Evolutionary conservation across 2,113 vertebrate genomes (phyloP), one percentile per base, ranked within the genome.

Genomic region (Lophotis ruficrista): DNA sequence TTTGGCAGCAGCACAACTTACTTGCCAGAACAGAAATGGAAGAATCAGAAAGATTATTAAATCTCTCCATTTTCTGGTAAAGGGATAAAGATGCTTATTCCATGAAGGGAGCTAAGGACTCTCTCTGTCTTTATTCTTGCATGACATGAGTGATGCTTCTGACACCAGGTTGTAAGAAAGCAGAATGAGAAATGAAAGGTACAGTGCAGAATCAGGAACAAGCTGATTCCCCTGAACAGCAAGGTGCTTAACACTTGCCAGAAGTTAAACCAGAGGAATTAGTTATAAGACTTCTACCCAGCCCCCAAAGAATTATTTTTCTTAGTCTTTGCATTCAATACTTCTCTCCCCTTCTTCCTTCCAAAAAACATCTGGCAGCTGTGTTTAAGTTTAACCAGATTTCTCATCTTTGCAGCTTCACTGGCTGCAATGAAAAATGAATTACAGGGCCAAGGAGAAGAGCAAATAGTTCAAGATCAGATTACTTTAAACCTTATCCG

Each of bases 101-200:
- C 72, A 56, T 65, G 82, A 83, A 92, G 79, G 33, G 38, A 92
- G 35, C 80, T 71, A 56, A 68, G 69, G 57, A 81, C 38, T 86
- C 38, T 76, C 64, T 86, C 37, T 35, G 43, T 70, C 79, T 92
- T 90, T 92, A 58, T 80, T 77, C 48, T 14, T 78, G 51, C 35
- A 24, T 61, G 83, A 66, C 72, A 80, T 92, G 79, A 96, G 12
- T 81, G 90, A 95, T 92, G 64, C 33, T 89, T 89, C 91, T 95
- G 86, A 94, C 83, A 84, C 27, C 3, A 6, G 45, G 38, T 60
- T 0, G 0, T 33, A 61, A 70, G 86, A 75, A 90, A 91, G 51
- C 51, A 80, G 87, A 89, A 84, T 90, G 79, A 96, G 90, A 94
- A 96, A 92, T 78, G 37, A 91, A 93, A 81, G 60, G 28, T 38